Percentiles rank a stretch among this genome's conserved stretches.
phyloP scores from a whole-genome alignment of 2,888 invertebrate species.

The Hirtodrosophila alboralis region DNA sequence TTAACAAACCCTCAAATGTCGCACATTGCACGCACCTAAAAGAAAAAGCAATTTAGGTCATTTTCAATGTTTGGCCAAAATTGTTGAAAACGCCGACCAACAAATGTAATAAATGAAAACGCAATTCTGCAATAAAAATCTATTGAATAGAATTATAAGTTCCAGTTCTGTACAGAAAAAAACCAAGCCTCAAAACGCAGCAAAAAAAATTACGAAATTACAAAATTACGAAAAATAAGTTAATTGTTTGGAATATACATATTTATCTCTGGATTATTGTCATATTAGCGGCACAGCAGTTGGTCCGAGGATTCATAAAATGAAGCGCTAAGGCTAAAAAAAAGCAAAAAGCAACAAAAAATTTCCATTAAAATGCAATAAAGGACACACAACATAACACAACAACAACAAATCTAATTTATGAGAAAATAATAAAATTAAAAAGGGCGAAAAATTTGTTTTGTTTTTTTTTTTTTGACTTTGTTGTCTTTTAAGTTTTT shows the following conservation, averaged over 20 bases:
- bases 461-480: no score
- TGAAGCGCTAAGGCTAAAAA: conserved; percentile 24
- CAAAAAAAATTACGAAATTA: conserved; percentile 16
- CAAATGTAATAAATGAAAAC: conserved; percentile 62
- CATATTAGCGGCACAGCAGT: conserved; percentile 65
- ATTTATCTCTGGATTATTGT: conserved; percentile 19
- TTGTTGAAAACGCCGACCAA: conserved; percentile 4
- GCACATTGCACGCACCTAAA: conserved; percentile 34
- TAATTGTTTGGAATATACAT: conserved; percentile 45
- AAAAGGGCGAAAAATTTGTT: conserved; percentile 37
- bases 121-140: conserved; percentile 75
- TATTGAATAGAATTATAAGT: conserved; percentile 51
- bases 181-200: conserved; percentile 40
- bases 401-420: conserved; percentile 41
- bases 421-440: conserved; percentile 74
- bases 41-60: conserved; percentile 36
- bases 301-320: conserved; percentile 30
- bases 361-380: conserved; percentile 79
- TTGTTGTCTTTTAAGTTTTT: conserved; percentile 21
- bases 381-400: conserved; percentile 37
- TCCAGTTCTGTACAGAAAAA: conserved; percentile 7
- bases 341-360: conserved; percentile 30
- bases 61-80: not conserved
- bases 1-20: not conserved
- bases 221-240: conserved; percentile 54